Percentiles rank a stretch among this genome's conserved stretches.
phyloP scores from a whole-genome alignment of 2,113 vertebrate genomes.

The Erythrolamprus reginae region DNA sequence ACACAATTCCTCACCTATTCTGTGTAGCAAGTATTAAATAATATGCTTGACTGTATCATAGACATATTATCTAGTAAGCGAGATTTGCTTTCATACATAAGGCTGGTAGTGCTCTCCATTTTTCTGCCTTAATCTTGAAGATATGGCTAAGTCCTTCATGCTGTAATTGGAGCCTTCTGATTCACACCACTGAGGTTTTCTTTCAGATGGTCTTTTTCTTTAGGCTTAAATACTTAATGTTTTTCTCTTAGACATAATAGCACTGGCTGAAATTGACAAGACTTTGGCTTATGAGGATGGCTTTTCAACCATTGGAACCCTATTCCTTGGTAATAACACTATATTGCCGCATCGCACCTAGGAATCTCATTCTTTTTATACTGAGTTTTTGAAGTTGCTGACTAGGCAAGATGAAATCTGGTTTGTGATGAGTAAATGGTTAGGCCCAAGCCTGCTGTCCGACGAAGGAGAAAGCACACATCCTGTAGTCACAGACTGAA shows the following conservation, averaged over 20 bases:
- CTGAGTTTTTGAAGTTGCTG: too few species aligned
- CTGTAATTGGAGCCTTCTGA: background rate
- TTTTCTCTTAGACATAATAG: background rate
- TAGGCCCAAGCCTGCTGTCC: too few species aligned
- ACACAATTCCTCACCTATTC: background rate
- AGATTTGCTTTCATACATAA: background rate
- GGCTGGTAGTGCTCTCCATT: background rate
- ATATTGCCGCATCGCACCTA: background rate
- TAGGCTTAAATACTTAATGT: background rate
- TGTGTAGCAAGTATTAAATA: background rate
- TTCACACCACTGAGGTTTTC: background rate
- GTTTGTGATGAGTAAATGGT: too few species aligned
- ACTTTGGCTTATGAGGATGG: background rate
- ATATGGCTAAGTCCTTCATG: background rate
- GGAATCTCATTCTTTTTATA: background rate
- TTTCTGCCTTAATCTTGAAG: background rate
- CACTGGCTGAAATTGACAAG: background rate
- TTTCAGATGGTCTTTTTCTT: background rate
- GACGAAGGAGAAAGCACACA: too few species aligned
- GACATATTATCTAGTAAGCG: background rate
- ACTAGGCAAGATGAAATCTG: too few species aligned
- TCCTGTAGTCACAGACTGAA: too few species aligned
- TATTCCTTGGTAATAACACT: background rate
- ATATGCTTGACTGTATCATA: background rate
- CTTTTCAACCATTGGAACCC: too few species aligned